phyloP scores from a whole-genome alignment of 2,113 vertebrate species.

The Perognathus longimembris region DNA sequence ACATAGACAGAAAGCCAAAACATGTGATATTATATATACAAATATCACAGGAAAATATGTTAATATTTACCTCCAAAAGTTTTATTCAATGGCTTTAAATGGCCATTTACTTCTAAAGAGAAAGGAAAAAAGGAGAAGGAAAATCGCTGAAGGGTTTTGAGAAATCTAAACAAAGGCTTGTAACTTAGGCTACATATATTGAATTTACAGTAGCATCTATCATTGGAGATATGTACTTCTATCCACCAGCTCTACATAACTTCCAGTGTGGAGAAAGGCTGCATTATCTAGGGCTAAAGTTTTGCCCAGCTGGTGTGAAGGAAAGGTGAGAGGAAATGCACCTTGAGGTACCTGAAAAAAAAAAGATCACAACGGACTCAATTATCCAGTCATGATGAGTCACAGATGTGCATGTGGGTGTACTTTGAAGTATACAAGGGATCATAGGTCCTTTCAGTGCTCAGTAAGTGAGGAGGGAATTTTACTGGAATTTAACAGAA shows the following conservation, averaged over 20 bases:
- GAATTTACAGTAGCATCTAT: not conserved
- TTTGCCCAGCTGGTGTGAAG: not conserved
- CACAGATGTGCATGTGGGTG: not conserved
- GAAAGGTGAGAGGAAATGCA: not conserved
- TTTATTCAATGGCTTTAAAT: conserved; percentile 5
- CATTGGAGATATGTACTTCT: not conserved
- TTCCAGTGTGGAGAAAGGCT: not conserved
- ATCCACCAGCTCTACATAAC: not conserved
- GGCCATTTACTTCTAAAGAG: not conserved
- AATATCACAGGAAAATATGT: not conserved
- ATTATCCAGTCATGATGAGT: not conserved
- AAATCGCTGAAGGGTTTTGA: not conserved
- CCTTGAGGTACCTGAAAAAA: not conserved
- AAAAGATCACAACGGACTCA: not conserved
- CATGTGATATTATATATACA: not conserved
- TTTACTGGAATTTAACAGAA: not conserved
- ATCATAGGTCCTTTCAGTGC: not conserved
- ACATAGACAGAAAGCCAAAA: conserved; percentile 92
- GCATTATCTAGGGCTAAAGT: not conserved
- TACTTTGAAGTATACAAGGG: not conserved
- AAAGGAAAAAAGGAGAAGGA: not conserved
- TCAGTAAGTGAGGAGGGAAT: accelerated
- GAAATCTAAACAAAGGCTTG: not conserved
- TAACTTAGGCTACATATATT: not conserved
- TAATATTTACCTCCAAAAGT: not conserved